Percentiles rank a stretch among this genome's conserved stretches.
Conservation (phyloP, 53 echinoderm and acorn worm genomes). For the Apostichopus leukothele region DNA sequence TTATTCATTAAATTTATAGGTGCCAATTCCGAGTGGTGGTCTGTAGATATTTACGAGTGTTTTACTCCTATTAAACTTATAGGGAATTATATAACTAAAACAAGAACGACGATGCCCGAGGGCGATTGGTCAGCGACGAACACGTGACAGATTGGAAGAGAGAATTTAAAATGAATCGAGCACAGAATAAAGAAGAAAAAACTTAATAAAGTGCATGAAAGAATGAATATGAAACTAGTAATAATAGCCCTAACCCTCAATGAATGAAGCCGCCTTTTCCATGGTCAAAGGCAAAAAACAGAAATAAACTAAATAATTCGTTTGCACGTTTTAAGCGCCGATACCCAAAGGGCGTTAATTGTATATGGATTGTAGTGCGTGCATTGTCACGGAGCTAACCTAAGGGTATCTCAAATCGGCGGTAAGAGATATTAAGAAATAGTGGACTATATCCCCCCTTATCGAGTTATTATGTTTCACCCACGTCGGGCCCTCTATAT, state of each 20-base stretch:
- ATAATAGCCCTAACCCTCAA: background rate
- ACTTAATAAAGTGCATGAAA: background rate
- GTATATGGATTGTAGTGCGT: background rate
- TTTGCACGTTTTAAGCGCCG: background rate
- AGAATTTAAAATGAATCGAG: background rate
- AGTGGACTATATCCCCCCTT: background rate
- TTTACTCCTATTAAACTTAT: background rate
- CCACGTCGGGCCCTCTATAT: background rate
- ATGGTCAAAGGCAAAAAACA: background rate
- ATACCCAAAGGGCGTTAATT: background rate
- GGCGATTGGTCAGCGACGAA: background rate
- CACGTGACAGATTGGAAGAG: background rate
- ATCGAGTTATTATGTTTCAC: background rate
- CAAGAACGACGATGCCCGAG: background rate
- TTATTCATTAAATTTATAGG: background rate
- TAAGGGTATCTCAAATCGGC: background rate
- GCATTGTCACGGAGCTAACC: background rate
- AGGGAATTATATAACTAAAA: background rate
- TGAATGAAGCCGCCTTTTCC: background rate
- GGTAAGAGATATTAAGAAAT: background rate
- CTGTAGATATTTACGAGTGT: background rate
- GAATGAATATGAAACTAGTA: background rate
- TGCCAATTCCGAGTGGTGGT: background rate
- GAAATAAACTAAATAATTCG: background rate
- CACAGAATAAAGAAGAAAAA: background rate